Evolutionary conservation across 2,888 invertebrate species (phyloP), one percentile per base, ranked within the genome.

Genomic region (Maniola hyperantus): DNA sequence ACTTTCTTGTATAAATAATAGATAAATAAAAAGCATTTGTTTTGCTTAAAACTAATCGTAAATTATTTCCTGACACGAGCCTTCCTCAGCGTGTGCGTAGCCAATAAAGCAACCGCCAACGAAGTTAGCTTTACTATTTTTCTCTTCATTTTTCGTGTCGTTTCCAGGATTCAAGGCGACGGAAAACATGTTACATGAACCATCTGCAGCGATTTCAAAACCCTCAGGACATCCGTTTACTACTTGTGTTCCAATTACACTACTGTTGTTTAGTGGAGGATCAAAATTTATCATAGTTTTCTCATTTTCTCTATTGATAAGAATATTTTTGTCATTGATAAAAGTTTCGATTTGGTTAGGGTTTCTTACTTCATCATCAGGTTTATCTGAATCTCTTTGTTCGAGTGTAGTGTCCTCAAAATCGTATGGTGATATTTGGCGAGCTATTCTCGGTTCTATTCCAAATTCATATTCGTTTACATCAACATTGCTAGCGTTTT

Each of bases 21-120:
- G n/a, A n/a, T n/a, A n/a, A n/a, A 44, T 15, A 46, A 15, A 15
- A 6, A 6, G 6, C 6, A 15, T 44, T n/a, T 15, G 6, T 15
- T 46, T 5, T 46, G 6, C 58, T 48, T 44, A 46, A n/a, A 13
- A n/a, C 44, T 50, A 63, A 58, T 66, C 62, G 34, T 66, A 63
- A 57, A 58, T 51, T 39, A 63, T 26, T 63, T 66, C 66, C 48
- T 62, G 66, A 18, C 66, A 66, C 7, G 61, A n/a, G 6, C 66
- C 66, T 26, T 62, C 61, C 8, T 44, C 58, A 1, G 58, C 51
- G 11, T 44, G 18, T 0, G 15, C 66, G 48, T 39, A 66, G 10
- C 62, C 66, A 36, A 6, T 1, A 8, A 66, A 57, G 11, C 66
- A 62, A 13, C 66, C 66, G 1, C 39, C 62, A 11, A n/a, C 55